Evolutionary conservation across 1,140 invertebrate species (phyloP).

Genomic region (Ooceraea biroi): DNA sequence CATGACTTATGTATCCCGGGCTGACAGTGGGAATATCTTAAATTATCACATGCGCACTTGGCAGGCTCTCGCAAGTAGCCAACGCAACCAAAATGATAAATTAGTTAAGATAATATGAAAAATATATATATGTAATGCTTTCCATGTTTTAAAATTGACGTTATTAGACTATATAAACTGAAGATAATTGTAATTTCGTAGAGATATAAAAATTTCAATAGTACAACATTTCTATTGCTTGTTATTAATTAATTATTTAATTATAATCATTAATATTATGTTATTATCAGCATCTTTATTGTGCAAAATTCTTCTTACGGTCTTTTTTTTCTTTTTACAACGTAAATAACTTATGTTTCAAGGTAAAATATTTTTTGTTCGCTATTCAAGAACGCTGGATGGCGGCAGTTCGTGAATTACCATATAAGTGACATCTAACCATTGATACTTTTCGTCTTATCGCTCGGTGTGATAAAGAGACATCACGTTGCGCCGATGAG

Average conservation of each 20-base stretch:
- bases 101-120: conserved; percentile 1
- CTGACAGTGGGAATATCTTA: conserved; percentile 20
- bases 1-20: conserved; percentile 56
- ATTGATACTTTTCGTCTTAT: conserved; percentile 59
- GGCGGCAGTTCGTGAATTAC: conserved; percentile 34
- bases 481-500: conserved; percentile 32
- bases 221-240: too few species aligned
- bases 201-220: too few species aligned
- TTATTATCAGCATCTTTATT: not conserved
- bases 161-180: too few species aligned
- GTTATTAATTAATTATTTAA: too few species aligned
- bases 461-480: conserved; percentile 46
- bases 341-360: conserved; percentile 13
- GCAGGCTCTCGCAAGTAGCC: too few species aligned
- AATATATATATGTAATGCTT: too few species aligned
- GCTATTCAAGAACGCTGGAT: conserved; percentile 15
- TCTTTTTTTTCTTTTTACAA: conserved; percentile 6
- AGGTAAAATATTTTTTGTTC: conserved; percentile 2
- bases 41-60: not conserved
- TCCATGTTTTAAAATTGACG: not conserved
- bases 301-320: not conserved
- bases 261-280: too few species aligned
- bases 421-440: conserved; percentile 60
- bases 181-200: too few species aligned
- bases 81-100: not conserved